These are phyloP conservation scores for Parus major DNA, from an alignment of 2,113 vertebrate species.

Conservation along the genomic window DNA sequence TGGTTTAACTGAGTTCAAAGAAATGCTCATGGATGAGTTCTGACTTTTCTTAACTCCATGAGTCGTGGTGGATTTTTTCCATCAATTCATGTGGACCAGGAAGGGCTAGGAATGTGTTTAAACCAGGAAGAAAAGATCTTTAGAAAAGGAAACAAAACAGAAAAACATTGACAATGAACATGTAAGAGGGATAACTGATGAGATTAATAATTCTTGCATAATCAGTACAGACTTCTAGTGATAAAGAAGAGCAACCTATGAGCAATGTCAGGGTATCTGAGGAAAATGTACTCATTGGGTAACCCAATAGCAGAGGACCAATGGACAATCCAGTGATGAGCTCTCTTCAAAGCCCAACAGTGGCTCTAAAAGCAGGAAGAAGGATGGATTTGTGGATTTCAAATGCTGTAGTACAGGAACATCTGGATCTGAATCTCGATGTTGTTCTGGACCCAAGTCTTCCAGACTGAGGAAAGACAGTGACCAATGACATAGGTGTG, in stretches of 20 bases:
- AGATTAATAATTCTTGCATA: background rate
- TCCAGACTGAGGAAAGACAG: background rate
- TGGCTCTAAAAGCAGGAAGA: background rate
- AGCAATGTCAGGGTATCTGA: background rate
- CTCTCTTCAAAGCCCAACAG: background rate
- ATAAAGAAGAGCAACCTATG: background rate
- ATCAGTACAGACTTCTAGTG: background rate
- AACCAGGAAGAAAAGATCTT: background rate
- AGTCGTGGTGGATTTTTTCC: background rate
- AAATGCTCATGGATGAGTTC: background rate
- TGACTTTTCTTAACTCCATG: background rate
- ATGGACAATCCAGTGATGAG: background rate
- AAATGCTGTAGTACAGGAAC: background rate
- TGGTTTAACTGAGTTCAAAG: background rate
- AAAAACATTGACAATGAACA: background rate
- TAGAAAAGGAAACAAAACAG: background rate
- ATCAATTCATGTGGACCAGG: background rate
- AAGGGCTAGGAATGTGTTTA: background rate
- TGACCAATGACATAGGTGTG: fast-evolving
- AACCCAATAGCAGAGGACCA: fast-evolving
- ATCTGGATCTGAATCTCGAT: background rate
- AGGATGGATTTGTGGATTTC: background rate
- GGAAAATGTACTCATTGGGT: background rate
- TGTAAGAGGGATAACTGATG: background rate
- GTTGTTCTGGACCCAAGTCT: background rate